Evolutionary conservation across 2,797 vertebrate species (phyloP).

Genomic region (Muscicapa striata): DNA sequence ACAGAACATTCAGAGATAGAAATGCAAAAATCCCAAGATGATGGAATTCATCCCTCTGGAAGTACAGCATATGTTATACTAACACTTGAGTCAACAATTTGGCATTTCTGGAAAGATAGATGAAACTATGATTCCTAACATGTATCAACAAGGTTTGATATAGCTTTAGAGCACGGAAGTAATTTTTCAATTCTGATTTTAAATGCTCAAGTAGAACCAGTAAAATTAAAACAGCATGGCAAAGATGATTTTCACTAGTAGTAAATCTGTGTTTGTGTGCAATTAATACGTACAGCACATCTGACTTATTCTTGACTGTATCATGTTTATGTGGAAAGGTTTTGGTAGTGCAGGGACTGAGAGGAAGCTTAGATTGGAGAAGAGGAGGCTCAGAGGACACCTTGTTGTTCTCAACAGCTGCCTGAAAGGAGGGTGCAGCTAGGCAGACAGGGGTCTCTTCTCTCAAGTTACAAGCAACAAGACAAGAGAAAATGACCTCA

Average conservation of each 20-base stretch:
- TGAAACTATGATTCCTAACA: background rate
- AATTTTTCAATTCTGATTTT: background rate
- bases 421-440: background rate
- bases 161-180: background rate
- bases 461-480: background rate
- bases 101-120: constrained; percentile 27
- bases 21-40: background rate
- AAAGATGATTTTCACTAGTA: background rate
- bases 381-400: background rate
- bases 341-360: background rate
- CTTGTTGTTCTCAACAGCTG: background rate
- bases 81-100: constrained; percentile 31
- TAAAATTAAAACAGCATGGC: background rate
- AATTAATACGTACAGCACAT: background rate
- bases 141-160: background rate
- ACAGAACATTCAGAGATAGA: constrained; percentile 4
- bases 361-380: background rate
- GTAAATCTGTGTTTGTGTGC: background rate
- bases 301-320: background rate
- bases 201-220: background rate
- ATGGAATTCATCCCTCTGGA: constrained; percentile 4
- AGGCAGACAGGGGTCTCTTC: accelerated
- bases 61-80: constrained; percentile 15
- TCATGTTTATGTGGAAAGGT: background rate
- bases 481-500: background rate